A percentile compares a stretch with the other conserved stretches of the same genome.
Conservation (phyloP, 30 jellyfish, hydroid and myxozoan genomes). For the Aurelia aurita complex sp. Pacific region DNA sequence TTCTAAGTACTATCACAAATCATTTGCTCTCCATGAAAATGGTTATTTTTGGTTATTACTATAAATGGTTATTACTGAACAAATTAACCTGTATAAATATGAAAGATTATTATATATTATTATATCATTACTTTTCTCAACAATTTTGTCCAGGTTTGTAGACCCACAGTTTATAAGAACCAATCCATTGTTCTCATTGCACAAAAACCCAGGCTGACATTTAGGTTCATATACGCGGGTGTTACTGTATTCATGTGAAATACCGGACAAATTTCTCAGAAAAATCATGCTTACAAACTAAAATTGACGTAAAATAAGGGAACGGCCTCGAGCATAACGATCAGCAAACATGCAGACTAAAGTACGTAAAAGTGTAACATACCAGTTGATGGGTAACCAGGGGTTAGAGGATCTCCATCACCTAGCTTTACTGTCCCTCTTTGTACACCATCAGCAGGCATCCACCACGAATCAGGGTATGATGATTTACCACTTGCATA, state of each 20-base stretch:
- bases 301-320: background rate
- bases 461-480: slow-evolving; percentile 91
- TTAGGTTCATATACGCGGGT: no score
- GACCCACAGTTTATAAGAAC: no score
- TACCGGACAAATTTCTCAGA: background rate
- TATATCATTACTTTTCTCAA: no score
- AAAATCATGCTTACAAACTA: background rate
- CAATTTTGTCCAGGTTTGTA: no score
- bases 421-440: slow-evolving; percentile 73
- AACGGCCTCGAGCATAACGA: background rate
- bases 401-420: slow-evolving; percentile 87
- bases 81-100: no score
- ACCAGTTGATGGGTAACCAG: slow-evolving; percentile 94
- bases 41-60: no score
- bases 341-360: background rate
- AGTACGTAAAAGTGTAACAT: background rate
- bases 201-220: no score
- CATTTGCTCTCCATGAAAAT: no score
- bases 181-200: no score
- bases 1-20: no score
- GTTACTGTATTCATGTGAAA: background rate
- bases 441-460: slow-evolving; percentile 96
- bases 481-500: slow-evolving; percentile 70
- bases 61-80: no score
- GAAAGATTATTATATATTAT: no score